A percentile compares a stretch with the other conserved stretches of the same genome.
phyloP scores from a whole-genome alignment of 37 sponge, comb jelly and placozoan genomes.

The Dysidea cf. avara region DNA sequence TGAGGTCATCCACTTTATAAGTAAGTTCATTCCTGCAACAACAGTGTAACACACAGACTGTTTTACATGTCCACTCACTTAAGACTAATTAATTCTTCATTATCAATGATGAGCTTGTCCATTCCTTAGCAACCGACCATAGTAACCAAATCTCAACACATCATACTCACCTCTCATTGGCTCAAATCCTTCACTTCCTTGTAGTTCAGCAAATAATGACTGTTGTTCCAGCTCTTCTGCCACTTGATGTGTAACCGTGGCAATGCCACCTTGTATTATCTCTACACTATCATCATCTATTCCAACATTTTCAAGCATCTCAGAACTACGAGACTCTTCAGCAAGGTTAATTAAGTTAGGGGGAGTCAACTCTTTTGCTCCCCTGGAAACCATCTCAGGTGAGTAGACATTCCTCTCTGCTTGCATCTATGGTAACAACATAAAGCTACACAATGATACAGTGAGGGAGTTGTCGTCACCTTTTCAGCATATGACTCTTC shows the following conservation, averaged over 20 bases:
- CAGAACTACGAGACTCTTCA: slow-evolving; percentile 22
- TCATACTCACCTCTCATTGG: background rate
- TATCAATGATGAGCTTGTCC: slow-evolving; percentile 63
- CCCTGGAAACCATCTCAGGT: slow-evolving; percentile 24
- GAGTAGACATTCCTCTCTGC: slow-evolving; percentile 14
- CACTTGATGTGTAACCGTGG: too few species aligned
- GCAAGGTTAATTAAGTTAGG: slow-evolving; percentile 30
- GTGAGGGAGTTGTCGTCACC: background rate
- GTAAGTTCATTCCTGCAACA: slow-evolving; percentile 33
- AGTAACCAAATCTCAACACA: background rate
- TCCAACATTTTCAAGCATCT: background rate
- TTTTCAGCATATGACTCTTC: too few species aligned
- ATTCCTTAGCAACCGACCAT: slow-evolving; percentile 46
- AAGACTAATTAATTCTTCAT: slow-evolving; percentile 59
- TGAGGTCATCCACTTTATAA: slow-evolving; percentile 41
- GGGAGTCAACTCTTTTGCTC: background rate
- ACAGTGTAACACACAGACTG: too few species aligned
- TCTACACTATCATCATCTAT: background rate
- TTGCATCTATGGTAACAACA: too few species aligned
- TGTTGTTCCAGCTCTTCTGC: too few species aligned
- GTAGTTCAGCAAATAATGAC: slow-evolving; percentile 14
- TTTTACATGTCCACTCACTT: slow-evolving; percentile 31
- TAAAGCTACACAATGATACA: too few species aligned
- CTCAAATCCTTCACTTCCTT: background rate
- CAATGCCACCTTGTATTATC: background rate